Evolutionary conservation across 1,140 invertebrate species (phyloP).

Genomic region (Acromyrmex charruanus): DNA sequence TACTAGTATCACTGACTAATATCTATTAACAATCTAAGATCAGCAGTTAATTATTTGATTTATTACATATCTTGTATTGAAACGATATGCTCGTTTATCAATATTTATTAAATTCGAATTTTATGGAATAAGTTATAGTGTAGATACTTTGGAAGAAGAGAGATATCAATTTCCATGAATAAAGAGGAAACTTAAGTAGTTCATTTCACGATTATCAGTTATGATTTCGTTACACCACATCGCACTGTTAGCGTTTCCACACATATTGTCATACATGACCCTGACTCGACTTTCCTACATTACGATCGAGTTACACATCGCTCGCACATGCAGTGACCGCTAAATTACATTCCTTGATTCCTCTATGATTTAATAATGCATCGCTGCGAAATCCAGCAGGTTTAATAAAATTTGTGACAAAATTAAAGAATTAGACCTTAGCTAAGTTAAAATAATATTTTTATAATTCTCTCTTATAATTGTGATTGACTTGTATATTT

Average conservation of each 20-base stretch:
- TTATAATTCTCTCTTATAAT: background rate
- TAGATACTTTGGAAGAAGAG: background rate
- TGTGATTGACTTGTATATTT: background rate
- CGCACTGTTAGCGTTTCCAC: conserved; percentile 23
- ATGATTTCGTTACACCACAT: conserved; percentile 40
- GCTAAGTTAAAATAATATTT: background rate
- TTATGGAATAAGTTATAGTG: background rate
- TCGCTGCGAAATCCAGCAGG: conserved; percentile 6
- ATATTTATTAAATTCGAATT: background rate
- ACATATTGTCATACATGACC: conserved; percentile 46
- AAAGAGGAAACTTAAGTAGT: conserved; percentile 3
- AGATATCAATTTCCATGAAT: conserved; percentile 32
- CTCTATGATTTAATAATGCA: conserved; percentile 38
- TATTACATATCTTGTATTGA: no score
- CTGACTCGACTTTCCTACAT: conserved; percentile 58
- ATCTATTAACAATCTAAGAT: background rate
- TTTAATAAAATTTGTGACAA: conserved; percentile 22
- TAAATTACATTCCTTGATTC: conserved; percentile 47
- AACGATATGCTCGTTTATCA: background rate
- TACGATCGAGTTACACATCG: conserved; percentile 57
- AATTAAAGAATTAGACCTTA: background rate
- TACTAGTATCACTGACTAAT: no score
- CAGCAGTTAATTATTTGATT: no score
- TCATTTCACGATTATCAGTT: conserved; percentile 32
- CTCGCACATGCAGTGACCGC: conserved; percentile 33